Evolutionary conservation across 2,113 vertebrate genomes (phyloP), one percentile per base, ranked within the genome.

Genomic region (Crocuta crocuta): DNA sequence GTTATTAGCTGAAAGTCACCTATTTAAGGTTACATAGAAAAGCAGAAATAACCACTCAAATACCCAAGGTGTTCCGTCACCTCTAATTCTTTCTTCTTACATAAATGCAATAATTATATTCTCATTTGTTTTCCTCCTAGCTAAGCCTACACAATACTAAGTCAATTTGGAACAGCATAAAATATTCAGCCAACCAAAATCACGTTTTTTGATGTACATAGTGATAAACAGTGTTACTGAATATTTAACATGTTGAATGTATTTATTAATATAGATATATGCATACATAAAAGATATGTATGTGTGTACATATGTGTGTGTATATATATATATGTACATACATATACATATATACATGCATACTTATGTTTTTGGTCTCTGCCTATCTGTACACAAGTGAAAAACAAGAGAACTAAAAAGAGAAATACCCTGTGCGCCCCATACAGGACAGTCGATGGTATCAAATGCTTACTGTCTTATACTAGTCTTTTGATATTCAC

Each of bases 1-100:
- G 63, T 83, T 92, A 76, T 74, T 45, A 92, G 61, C 78, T 89
- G 21, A 87, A 79, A 58, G 33, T 45, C 79, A 24, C 76, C 86
- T 26, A 21, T 33, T 87, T 66, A 33, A 91, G 24, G 66, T 70
- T 78, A 82, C 71, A 70, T 17, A 31, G 48, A 93, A 48, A 91
- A 63, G 50, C 39, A 95, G 86, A 95, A 91, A 95, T 63, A 87
- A 43, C 50, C 26, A 61, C 35, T 81, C 78, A 93, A 39, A 73
- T 74, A 79, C n/a, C 58, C 7, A 55, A 0, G 33, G 53, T 2
- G 5, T 53, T 76, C 58, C 31, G n/a, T 87, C n/a, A 95, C 48
- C 91, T 87, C 76, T 93, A 28, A 70, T 95, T 92, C 24, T 79
- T 93, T 68, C 63, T 83, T 95, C 91, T 83, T 79, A 84, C 83